Conservation (phyloP, 2,888 invertebrate species). For the Drosophila niveifrons region DNA sequence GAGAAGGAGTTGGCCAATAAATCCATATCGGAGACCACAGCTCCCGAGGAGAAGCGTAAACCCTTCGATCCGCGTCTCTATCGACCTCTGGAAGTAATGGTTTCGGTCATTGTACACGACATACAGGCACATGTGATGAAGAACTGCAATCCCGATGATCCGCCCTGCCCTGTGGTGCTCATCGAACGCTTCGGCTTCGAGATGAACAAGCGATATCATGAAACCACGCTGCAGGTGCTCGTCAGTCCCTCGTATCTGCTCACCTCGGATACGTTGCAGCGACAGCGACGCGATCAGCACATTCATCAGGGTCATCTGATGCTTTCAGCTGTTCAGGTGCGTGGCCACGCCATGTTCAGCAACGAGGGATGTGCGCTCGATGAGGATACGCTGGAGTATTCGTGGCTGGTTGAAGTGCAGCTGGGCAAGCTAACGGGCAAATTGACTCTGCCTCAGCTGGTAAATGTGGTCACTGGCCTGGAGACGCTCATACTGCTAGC, state of each 20-base stretch:
- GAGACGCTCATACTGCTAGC: conserved; percentile 95
- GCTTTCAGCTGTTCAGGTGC: conserved; percentile 93
- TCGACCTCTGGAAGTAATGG: conserved; percentile 95
- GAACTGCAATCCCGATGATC: conserved; percentile 95
- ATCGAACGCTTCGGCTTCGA: conserved; percentile 98
- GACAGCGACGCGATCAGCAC: conserved; percentile 89
- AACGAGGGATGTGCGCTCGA: conserved; percentile 95
- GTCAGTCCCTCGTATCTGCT: conserved; percentile 95
- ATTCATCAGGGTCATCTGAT: conserved; percentile 94
- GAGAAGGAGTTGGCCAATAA: conserved; percentile 84
- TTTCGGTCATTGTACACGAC: conserved; percentile 97
- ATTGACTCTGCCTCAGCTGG: conserved; percentile 94
- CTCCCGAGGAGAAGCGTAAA: conserved; percentile 88
- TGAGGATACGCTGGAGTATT: conserved; percentile 98
- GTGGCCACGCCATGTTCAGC: conserved; percentile 99
- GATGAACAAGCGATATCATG: conserved; percentile 96
- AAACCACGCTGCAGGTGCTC: conserved; percentile 95
- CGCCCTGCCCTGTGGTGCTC: conserved; percentile 95
- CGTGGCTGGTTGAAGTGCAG: conserved; percentile 98
- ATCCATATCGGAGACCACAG: conserved; percentile 84
- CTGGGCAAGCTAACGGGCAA: conserved; percentile 97
- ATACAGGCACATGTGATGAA: conserved; percentile 94
- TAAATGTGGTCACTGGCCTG: conserved; percentile 93
- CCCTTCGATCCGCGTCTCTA: conserved; percentile 95
- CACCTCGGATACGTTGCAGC: conserved; percentile 90